Conservation (phyloP, 2,888 invertebrate species). For the Reticulitermes lucifugus region DNA sequence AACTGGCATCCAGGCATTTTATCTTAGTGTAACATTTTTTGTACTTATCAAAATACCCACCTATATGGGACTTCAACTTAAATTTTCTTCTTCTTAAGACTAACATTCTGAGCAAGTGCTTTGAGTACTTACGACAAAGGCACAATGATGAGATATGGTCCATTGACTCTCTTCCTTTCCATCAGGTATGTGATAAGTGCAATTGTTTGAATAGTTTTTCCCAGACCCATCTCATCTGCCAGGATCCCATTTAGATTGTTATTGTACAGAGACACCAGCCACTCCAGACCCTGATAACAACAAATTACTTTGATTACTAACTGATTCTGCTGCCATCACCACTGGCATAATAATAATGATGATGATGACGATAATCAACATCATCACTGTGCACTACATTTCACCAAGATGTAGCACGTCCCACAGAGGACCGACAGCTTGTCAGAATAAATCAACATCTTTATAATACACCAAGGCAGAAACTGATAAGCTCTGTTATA, state of each 20-base stretch:
- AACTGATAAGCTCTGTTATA: no score
- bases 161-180: conserved; percentile 72
- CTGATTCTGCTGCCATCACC: no score
- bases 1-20: no score
- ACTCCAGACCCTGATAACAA: conserved; percentile 67
- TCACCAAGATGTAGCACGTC: no score
- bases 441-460: no score
- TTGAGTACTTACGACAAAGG: conserved; percentile 67
- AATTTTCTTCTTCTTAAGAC: neutral
- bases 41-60: neutral
- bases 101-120: neutral
- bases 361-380: no score
- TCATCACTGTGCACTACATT: no score
- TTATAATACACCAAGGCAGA: no score
- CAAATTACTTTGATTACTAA: no score
- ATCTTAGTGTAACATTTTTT: neutral
- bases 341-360: no score
- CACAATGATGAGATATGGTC: conserved; percentile 74
- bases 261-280: conserved; percentile 74
- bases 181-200: conserved; percentile 72
- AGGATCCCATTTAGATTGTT: conserved; percentile 75
- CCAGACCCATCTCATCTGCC: conserved; percentile 75
- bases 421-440: no score
- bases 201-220: conserved; percentile 72
- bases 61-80: neutral